phyloP scores from a whole-genome alignment of 1,140 invertebrate species.

The Diorhabda sublineata region DNA sequence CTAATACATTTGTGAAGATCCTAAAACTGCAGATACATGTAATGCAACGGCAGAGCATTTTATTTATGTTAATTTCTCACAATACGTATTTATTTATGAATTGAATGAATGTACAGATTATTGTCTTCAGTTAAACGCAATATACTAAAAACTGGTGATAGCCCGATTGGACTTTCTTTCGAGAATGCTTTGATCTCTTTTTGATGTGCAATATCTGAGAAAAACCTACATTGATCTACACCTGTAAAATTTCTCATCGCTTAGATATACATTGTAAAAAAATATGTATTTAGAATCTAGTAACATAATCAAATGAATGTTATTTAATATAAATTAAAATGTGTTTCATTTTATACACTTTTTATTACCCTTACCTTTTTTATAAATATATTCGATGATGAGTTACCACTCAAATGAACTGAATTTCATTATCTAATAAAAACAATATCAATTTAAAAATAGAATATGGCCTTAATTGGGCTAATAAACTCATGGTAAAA shows the following conservation, averaged over 20 bases:
- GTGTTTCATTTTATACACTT: neutral
- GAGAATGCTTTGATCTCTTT: slow-evolving; percentile 2
- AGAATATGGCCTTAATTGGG: too few relatives aligned
- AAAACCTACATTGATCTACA: neutral
- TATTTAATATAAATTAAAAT: neutral
- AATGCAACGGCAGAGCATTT: too few relatives aligned
- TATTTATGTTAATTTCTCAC: too few relatives aligned
- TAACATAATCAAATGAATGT: slow-evolving; percentile 3
- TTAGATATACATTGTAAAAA: neutral
- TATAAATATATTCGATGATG: too few relatives aligned
- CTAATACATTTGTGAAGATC: too few relatives aligned
- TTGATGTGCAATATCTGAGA: slow-evolving; percentile 2
- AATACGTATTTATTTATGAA: too few relatives aligned
- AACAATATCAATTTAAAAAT: too few relatives aligned
- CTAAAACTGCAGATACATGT: too few relatives aligned
- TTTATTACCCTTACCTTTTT: too few relatives aligned
- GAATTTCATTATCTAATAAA: too few relatives aligned
- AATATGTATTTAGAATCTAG: neutral
- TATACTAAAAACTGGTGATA: neutral
- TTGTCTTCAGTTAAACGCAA: neutral
- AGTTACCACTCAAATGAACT: too few relatives aligned
- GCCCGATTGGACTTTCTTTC: neutral
- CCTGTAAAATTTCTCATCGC: neutral
- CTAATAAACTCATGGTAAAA: too few relatives aligned
- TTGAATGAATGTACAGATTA: neutral